Evolutionary conservation across 2,888 invertebrate genomes (phyloP).

Genomic region (Enchytraeus crypticus): DNA sequence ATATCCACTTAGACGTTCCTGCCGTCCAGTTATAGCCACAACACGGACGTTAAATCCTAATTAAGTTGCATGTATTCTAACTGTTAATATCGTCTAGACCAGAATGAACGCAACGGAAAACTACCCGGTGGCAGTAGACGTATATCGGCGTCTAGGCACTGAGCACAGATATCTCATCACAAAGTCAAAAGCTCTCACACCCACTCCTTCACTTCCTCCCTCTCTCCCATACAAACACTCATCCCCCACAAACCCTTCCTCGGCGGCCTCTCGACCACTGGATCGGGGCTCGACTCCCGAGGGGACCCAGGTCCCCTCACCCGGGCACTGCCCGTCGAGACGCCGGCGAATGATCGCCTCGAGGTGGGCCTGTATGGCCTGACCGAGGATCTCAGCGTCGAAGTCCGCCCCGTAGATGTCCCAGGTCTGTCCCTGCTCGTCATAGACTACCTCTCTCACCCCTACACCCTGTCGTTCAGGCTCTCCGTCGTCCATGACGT

Average conservation of each 20-base stretch:
- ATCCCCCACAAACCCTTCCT: background rate
- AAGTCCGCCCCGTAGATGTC: slow-evolving; percentile 33
- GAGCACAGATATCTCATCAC: background rate
- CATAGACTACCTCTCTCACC: slow-evolving; percentile 27
- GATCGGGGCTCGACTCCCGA: background rate
- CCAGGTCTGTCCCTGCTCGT: slow-evolving; percentile 32
- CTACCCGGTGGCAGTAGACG: no score
- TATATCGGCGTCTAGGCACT: background rate
- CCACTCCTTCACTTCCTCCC: no score
- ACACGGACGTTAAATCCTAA: no score
- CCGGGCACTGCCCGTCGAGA: no score
- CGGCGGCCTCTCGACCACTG: background rate
- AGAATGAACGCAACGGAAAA: no score
- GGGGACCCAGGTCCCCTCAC: background rate
- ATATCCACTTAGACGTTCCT: no score
- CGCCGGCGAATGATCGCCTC: slow-evolving; percentile 21
- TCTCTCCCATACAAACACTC: background rate
- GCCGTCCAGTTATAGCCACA: no score
- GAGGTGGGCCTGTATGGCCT: slow-evolving; percentile 29
- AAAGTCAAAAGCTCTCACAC: background rate
- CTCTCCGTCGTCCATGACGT: background rate
- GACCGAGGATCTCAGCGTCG: slow-evolving; percentile 30
- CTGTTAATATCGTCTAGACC: no score
- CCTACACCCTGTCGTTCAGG: background rate
- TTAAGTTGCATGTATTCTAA: no score